Conservation (phyloP, 2,113 vertebrate genomes). For the Strix aluco region DNA sequence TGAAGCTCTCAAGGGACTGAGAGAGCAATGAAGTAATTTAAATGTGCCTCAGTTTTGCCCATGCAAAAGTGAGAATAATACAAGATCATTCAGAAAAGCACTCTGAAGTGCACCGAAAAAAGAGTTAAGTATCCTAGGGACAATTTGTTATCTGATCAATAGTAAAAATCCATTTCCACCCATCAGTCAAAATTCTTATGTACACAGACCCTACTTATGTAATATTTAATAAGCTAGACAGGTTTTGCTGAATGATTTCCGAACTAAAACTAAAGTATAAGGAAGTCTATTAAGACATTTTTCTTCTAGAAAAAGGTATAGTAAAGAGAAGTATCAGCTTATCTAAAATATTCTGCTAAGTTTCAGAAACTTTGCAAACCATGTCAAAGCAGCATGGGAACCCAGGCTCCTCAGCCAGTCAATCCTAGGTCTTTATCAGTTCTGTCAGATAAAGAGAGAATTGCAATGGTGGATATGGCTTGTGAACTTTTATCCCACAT, state of each 20-base stretch:
- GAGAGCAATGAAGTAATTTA: neutral
- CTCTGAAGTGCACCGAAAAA: neutral
- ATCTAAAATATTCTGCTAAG: neutral
- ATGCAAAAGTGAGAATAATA: neutral
- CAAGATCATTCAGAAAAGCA: neutral
- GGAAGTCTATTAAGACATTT: neutral
- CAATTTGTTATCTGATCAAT: neutral
- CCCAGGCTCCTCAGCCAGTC: neutral
- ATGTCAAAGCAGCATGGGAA: neutral
- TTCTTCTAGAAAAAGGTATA: neutral
- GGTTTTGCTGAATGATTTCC: neutral
- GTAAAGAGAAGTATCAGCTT: neutral
- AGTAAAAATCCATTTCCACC: neutral
- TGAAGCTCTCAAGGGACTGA: neutral
- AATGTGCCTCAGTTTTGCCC: neutral
- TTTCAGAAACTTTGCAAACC: neutral
- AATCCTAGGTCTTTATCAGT: neutral
- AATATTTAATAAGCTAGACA: neutral
- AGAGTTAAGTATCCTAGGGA: neutral
- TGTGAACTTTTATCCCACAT: neutral
- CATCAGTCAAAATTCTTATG: neutral
- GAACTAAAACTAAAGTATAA: neutral
- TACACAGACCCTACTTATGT: neutral
- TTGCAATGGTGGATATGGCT: neutral
- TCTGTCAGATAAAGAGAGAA: neutral